Evolutionary conservation across 23 tunicate genomes (phyloP).

Genomic region (Ciona savignyi): DNA sequence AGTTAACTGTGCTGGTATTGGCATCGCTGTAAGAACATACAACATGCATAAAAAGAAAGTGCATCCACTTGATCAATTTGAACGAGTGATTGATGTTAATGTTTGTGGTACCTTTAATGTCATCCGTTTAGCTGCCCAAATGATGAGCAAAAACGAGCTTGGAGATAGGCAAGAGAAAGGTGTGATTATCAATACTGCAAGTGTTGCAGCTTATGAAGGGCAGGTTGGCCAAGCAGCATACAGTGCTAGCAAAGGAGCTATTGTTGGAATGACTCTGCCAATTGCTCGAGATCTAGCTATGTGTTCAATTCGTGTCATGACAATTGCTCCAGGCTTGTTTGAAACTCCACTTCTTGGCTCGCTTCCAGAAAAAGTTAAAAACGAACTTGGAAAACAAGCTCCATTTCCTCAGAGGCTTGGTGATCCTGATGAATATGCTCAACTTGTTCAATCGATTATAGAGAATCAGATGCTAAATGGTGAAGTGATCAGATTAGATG

Average conservation of each 20-base stretch:
- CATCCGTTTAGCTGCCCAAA: conserved; percentile 56
- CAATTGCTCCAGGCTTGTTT: conserved; percentile 97
- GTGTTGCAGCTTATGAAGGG: conserved; percentile 95
- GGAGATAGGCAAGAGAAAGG: conserved; percentile 64
- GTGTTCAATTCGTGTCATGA: conserved; percentile 76
- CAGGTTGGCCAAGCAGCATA: conserved; percentile 99
- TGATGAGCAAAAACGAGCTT: conserved; percentile 55
- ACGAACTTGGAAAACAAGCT: conserved; percentile 53
- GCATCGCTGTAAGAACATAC: conserved; percentile 67
- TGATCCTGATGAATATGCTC: conserved; percentile 87
- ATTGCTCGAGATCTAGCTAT: conserved; percentile 85
- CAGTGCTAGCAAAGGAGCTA: conserved; percentile 96
- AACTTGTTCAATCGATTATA: conserved; percentile 67
- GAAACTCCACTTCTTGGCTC: conserved; percentile 77
- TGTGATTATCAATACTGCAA: conserved; percentile 87
- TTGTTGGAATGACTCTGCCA: conserved; percentile 93
- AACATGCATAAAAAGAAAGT: conserved; percentile 40
- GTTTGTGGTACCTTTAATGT: conserved; percentile 93
- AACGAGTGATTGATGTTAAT: conserved; percentile 77
- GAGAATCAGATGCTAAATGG: conserved; percentile 99
- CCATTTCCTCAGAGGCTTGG: conserved; percentile 97
- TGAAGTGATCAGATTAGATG: conserved; percentile 90
- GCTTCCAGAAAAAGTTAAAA: conserved; percentile 81
- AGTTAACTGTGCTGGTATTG: conserved; percentile 99
- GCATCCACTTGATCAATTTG: conserved; percentile 79